Evolutionary conservation across 2,888 invertebrate species (phyloP), one percentile per base, ranked within the genome.

Genomic region (Notodonta ziczac): DNA sequence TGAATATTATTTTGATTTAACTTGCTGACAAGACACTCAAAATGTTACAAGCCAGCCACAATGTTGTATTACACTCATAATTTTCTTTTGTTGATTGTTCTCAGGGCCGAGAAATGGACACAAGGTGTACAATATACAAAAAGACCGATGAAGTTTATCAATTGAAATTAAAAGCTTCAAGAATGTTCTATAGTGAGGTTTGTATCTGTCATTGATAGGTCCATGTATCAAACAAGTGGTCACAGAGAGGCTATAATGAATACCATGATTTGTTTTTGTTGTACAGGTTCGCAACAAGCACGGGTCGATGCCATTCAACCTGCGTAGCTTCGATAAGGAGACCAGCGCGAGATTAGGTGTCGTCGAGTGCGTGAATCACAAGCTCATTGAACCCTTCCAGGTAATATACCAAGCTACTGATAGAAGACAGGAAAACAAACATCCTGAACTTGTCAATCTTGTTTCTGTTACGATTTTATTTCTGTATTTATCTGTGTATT

Each of bases 341-440:
- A 98, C 97, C 69, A 99, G 99, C 89, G 99, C 99, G 48, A 97
- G 98, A 86, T 97, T 99, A 97, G 99, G 99, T 57, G 98, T 99
- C 56, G 96, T 98, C 50, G 99, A 99, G 91, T 99, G 99, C 94
- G 98, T 99, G 65, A 98, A 98, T 86, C 99, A 99, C 91, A 98
- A 98, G 87, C 96, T 99, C 76, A 97, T 99, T 81, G 98, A 99
- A 89, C 99, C 99, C 65, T 99, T 99, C 95, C 98, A 98, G 95
- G 99, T 99, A 75, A 62, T 35, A 35, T 35, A 9, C 42, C 42
- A 42, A 7, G 24, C 24, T 24, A 24, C 24, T 24, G 24, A 24
- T 24, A 24, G 24, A 24, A 24, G 12, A 42, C 42, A 7, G 8
- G 42, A 42, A 42, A 42, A 42, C 10, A 12, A 42, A 42, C 4